Evolutionary conservation across 2,797 vertebrate species (phyloP).

Genomic region (Microctenopoma stevenorrisi): DNA sequence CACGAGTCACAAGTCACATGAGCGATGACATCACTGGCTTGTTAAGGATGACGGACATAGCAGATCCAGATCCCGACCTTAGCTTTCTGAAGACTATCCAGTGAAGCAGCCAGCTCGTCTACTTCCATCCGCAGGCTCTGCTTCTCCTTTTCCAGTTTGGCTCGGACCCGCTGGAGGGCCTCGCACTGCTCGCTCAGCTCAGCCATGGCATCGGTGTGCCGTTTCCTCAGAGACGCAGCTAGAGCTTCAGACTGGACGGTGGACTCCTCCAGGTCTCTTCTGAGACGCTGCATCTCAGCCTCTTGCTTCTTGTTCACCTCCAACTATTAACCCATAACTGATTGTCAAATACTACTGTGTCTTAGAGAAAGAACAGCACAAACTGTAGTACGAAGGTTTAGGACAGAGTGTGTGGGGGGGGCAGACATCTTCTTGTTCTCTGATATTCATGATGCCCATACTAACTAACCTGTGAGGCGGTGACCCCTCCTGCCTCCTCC

Average conservation of each 20-base stretch:
- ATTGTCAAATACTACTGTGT: neutral
- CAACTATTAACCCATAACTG: slow-evolving; percentile 67
- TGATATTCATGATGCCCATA: too few relatives aligned
- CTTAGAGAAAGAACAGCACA: neutral
- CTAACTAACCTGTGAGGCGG: slow-evolving; percentile 76
- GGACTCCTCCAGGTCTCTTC: slow-evolving; percentile 85
- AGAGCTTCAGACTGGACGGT: slow-evolving; percentile 80
- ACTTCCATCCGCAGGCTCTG: slow-evolving; percentile 85
- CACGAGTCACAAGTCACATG: neutral
- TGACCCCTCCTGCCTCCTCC: slow-evolving; percentile 86
- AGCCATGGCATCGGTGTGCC: slow-evolving; percentile 76
- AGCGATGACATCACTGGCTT: too few relatives aligned
- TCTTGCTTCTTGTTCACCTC: slow-evolving; percentile 88
- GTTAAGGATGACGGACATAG: neutral
- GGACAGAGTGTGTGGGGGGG: too few relatives aligned
- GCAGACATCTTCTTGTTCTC: too few relatives aligned
- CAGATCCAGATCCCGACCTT: slow-evolving; percentile 71
- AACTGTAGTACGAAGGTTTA: too few relatives aligned
- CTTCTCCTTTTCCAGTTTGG: slow-evolving; percentile 88
- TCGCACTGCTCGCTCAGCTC: slow-evolving; percentile 86
- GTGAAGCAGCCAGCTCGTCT: slow-evolving; percentile 80
- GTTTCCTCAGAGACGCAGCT: slow-evolving; percentile 76
- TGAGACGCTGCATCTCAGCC: slow-evolving; percentile 82
- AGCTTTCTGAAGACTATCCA: slow-evolving; percentile 84
- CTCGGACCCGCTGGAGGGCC: slow-evolving; percentile 81